Percentiles rank a stretch among this genome's conserved stretches.
phyloP scores from a whole-genome alignment of 1,140 invertebrate species.

The Drosophila navojoa region DNA sequence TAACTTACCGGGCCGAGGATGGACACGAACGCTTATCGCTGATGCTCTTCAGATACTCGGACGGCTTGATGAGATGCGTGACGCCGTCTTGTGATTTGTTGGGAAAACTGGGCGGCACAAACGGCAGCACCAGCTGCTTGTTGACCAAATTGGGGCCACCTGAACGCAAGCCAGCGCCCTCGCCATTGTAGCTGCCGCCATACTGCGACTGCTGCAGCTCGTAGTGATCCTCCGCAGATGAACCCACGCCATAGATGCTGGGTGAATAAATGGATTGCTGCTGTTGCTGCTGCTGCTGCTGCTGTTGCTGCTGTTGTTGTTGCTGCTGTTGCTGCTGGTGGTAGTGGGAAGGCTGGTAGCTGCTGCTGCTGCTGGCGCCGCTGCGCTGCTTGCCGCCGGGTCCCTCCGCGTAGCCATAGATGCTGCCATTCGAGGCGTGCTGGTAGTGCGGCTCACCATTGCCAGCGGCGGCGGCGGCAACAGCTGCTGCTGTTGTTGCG shows the following conservation, averaged over 20 bases:
- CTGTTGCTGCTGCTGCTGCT: conserved; percentile 44
- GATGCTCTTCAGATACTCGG: conserved; percentile 94
- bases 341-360: conserved; percentile 36
- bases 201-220: conserved; percentile 73
- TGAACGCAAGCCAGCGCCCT: conserved; percentile 51
- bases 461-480: neutral
- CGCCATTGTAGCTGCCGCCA: conserved; percentile 57
- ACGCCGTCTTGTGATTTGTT: conserved; percentile 86
- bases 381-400: conserved; percentile 32
- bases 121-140: conserved; percentile 92
- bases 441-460: conserved; percentile 40
- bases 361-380: conserved; percentile 35
- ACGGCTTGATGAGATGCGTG: conserved; percentile 94
- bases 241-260: conserved; percentile 62
- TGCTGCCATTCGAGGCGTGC: conserved; percentile 29
- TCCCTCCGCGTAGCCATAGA: conserved; percentile 61
- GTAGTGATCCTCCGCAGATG: conserved; percentile 75
- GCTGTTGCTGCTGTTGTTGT: conserved; percentile 42
- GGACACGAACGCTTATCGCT: conserved; percentile 86
- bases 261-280: conserved; percentile 43
- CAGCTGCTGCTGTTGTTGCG: conserved; percentile 27
- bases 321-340: conserved; percentile 45
- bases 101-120: conserved; percentile 94
- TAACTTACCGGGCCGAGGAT: conserved; percentile 84
- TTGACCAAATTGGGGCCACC: conserved; percentile 88